Conservation (phyloP, 1,140 invertebrate genomes). For the Stratiolaelaps scimitus region DNA sequence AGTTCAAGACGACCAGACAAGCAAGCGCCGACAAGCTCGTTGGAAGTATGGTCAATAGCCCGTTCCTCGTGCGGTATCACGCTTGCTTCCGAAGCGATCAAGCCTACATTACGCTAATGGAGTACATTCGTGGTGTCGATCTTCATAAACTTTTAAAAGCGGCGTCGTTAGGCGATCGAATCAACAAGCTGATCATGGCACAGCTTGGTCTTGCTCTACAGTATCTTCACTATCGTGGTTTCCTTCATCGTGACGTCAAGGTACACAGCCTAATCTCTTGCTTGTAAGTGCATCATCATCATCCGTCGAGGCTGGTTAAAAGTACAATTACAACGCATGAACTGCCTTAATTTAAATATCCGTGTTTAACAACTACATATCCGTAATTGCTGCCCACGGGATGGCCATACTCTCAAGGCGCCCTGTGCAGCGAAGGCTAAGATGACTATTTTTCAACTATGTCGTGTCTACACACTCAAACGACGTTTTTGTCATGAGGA, state of each 20-base stretch:
- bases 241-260: constrained; percentile 14
- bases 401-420: no score
- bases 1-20: constrained; percentile 21
- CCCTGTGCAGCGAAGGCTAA: no score
- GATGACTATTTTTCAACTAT: no score
- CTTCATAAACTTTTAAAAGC: not conserved
- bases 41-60: constrained; percentile 21
- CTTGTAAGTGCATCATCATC: no score
- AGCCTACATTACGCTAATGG: constrained; percentile 10
- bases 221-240: constrained; percentile 22
- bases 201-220: constrained; percentile 16
- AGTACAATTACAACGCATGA: no score
- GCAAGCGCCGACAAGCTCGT: constrained; percentile 11
- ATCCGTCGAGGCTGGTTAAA: no score
- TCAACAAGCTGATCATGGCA: constrained; percentile 10
- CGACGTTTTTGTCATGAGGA: no score
- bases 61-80: constrained; percentile 1
- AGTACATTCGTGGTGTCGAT: constrained; percentile 10
- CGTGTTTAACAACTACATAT: no score
- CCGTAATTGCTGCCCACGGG: no score
- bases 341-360: no score
- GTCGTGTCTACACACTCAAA: no score
- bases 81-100: constrained; percentile 4
- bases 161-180: not conserved
- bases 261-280: not conserved